Base-by-base conservation (phyloP, 2,888 invertebrate species). In the Cenopis cana region DNA sequence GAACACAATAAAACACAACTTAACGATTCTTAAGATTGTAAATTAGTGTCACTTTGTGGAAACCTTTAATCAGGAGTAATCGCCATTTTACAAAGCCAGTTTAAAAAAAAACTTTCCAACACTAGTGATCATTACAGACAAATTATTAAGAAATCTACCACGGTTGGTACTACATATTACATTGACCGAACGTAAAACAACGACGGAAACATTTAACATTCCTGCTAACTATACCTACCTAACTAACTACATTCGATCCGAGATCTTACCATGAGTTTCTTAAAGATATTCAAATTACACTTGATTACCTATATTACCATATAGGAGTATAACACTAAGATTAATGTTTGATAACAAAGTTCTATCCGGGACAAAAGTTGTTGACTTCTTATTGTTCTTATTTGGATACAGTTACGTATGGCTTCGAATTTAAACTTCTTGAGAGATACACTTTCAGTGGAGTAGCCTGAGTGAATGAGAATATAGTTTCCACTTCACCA, bases 161-260 rank as follows among this genome's bases (percentile, higher is more conserved):
- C 10, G 18, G 11, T 36, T 24, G 24, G 24, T 24, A 33, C 38
- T 4, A 36, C 9, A 0, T n/a, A 24, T 65, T n/a, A 12, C 11
- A 67, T 9, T 56, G 66, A 61, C 66, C 67, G 60, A 71, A 38
- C 66, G 55, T 18, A 61, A 61, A 18, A 29, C 50, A 17, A 55
- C 29, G 49, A 70, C 17, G 38, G 66, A 54, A 71, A 61, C 61
- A 66, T 67, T 59, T 64, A 68, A 67, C 66, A 49, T 66, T 65
- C 50, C 60, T 54, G 29, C 71, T 70, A 66, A 61, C 67, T 67
- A 55, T 61, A 66, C 61, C 67, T 71, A 71, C 46, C 65, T 70
- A 69, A 55, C 69, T 69, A 70, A 60, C 71, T 71, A 71, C 60
- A 60, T 55, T 66, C 70, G 59, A 66, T 18, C 33, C 12, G 55